Base-by-base conservation (phyloP, 2,113 vertebrate species). In the Lagenorhynchus albirostris region DNA sequence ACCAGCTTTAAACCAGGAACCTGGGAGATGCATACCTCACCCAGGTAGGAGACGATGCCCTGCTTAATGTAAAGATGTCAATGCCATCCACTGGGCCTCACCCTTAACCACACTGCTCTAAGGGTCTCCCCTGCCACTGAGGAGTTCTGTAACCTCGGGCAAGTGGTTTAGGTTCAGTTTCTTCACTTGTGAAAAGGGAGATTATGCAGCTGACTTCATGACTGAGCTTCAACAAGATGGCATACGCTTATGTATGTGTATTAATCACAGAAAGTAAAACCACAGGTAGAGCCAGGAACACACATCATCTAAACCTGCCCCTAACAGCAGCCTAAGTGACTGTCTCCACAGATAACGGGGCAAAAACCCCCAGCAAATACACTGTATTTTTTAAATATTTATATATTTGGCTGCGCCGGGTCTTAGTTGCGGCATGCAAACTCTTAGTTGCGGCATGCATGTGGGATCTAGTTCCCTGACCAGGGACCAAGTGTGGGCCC, bases 61-160 rank as follows among this genome's bases (percentile, higher is more conserved):
- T 83, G 47, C 13, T 55, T 73, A 36, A 70, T 18, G 68, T 31
- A 74, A 68, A 94, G 36, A 65, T 17, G 14, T 20, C 13, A 33
- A 84, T 17, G 29, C 62, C 26, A 36, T 15, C 4, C 20, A n/a
- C 1, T 8, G 21, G 29, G 17, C 3, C 33, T 2, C 5, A 1
- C 21, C 20, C 55, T 33, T 94, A 50, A 8, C 38, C 18, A 33
- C 1, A 23, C 11, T 23, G 17, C 55, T 70, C 71, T 38, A 20
- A 44, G 2, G 0, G 33, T 58, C 18, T 17, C 55, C 26, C 6
- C 33, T 44, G 85, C 36, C 14, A 83, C 63, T n/a, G 23, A 25
- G 5, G n/a, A 47, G n/a, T 60, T 67, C 62, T 38, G 3, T 33
- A 41, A 92, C 33, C 50, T 53, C 53, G 1, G 63, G 25, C 25